These are phyloP conservation scores for Pseudorectes ferrugineus DNA, from an alignment of 2,113 vertebrate genomes.

Conservation along the genomic window DNA sequence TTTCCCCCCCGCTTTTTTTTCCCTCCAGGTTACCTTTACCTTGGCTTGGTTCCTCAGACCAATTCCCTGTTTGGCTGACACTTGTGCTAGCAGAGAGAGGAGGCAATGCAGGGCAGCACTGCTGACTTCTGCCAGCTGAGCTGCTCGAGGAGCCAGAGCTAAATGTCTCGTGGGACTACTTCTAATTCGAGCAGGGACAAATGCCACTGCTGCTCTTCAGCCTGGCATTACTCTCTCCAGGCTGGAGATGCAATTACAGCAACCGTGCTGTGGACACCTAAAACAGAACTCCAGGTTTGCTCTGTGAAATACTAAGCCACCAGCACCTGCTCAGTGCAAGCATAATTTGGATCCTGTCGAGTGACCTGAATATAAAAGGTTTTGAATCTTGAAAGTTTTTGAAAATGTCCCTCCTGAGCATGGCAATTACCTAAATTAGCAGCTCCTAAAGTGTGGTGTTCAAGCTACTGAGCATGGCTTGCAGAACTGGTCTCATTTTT, in stretches of 20 bases:
- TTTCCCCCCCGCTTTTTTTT: accelerated
- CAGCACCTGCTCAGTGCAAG: background rate
- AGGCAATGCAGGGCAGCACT: background rate
- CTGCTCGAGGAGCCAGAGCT: conserved; percentile 2
- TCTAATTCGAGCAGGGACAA: conserved; percentile 46
- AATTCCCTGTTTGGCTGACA: background rate
- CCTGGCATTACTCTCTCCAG: background rate
- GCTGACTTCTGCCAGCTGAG: background rate
- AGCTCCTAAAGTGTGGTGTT: background rate
- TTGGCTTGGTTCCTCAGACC: background rate
- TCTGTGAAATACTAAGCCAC: background rate
- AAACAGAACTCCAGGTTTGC: background rate
- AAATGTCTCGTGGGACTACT: background rate
- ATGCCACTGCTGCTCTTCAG: background rate
- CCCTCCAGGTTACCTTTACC: background rate
- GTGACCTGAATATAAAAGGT: background rate
- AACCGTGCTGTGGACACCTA: background rate
- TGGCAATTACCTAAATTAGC: background rate
- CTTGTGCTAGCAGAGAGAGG: background rate
- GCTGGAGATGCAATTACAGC: background rate
- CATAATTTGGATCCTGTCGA: background rate
- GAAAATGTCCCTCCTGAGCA: background rate
- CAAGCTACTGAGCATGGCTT: background rate
- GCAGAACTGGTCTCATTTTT: background rate
- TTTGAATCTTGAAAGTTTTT: background rate